Conservation (phyloP, 1,140 invertebrate species). For the Euwallacea fornicatus region DNA sequence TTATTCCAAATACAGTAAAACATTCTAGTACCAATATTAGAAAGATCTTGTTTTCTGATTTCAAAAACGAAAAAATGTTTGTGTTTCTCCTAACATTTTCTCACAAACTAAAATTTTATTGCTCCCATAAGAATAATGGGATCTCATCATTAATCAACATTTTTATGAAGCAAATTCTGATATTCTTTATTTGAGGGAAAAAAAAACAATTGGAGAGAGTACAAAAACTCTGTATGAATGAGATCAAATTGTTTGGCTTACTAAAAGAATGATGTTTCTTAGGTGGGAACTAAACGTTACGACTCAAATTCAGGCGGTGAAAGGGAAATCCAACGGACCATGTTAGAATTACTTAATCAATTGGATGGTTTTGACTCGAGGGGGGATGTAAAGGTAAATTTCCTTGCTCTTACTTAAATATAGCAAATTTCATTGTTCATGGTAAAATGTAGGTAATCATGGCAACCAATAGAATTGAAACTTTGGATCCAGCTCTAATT, state of each 20-base stretch:
- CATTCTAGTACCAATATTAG: no score
- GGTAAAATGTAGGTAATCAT: conserved; percentile 81
- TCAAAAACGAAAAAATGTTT: no score
- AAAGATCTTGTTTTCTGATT: no score
- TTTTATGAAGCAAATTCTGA: no score
- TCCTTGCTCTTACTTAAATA: background rate
- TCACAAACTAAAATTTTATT: no score
- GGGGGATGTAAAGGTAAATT: conserved; percentile 86
- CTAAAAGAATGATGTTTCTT: background rate
- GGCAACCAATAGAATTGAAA: conserved; percentile 99
- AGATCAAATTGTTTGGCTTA: no score
- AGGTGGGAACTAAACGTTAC: conserved; percentile 92
- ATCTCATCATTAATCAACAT: no score
- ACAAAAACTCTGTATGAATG: no score
- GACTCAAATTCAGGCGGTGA: conserved; percentile 99
- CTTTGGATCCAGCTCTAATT: conserved; percentile 97
- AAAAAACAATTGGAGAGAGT: background rate
- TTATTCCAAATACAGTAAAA: no score
- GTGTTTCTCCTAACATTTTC: no score
- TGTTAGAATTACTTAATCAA: conserved; percentile 99
- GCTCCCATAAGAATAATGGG: no score
- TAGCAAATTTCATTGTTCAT: background rate
- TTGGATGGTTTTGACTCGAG: conserved; percentile 97
- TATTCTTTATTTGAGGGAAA: background rate
- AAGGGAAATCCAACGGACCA: conserved; percentile 98